Evolutionary conservation across 2,888 invertebrate species (phyloP), one percentile per base, ranked within the genome.

Genomic region (Aleiodes testaceus): DNA sequence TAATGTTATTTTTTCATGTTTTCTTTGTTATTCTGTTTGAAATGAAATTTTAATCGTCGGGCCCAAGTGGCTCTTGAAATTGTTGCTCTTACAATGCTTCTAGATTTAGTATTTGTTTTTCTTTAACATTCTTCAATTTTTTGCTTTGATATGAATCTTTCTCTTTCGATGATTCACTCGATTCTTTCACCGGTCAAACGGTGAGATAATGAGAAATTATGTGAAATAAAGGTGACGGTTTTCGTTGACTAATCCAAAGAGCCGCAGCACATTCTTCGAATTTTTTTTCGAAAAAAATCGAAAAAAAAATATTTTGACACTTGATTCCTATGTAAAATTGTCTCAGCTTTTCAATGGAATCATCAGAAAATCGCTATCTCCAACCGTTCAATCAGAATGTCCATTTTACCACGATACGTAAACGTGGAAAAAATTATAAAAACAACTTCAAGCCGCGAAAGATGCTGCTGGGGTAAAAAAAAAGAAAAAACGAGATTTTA

Each of bases 151-250:
- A 36, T 36, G 36, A 36, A 9, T 36, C 11, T 9, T 59, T 59
- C 12, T 47, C 18, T 45, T 1, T n/a, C 18, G 44, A 45, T 63
- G 3, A 45, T n/a, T 63, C 20, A 20, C 20, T 18, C n/a, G 45
- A n/a, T 45, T 22, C 44, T 53, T 53, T 63, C 14, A 44, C 42
- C 45, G 20, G 42, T 14, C 14, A 59, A 20, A 67, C 47, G n/a
- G 66, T 50, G 67, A 66, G 26, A 50, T 36, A 36, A 36, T 36
- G 36, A 36, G 36, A 36, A 36, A 36, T 36, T 36, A 45, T 67
- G 69, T 69, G 61, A 75, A 77, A 75, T 77, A 77, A 77, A 76
- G 69, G 64, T 74, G 61, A 69, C 42, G 44, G 69, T 72, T 72
- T 30, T 52, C 12, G 70, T 65, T 18, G 52, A 69, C 52, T 67